Evolutionary conservation across 2,888 invertebrate species (phyloP).

Genomic region (Ophonus ardosiacus): DNA sequence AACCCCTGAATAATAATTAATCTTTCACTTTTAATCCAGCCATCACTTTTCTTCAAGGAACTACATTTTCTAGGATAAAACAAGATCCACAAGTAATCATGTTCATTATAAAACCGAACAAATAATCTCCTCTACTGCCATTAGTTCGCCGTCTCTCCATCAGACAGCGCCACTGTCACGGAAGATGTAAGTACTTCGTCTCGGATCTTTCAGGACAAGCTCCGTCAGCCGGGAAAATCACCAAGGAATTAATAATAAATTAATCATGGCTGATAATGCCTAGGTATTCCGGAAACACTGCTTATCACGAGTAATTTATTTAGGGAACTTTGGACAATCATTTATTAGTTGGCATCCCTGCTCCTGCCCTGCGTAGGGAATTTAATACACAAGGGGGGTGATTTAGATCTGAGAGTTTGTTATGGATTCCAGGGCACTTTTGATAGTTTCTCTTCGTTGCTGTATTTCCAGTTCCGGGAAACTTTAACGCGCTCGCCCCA

Average conservation of each 20-base stretch:
- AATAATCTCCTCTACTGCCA: conserved; percentile 11
- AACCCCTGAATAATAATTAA: neutral
- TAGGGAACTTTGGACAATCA: conserved; percentile 58
- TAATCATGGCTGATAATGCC: conserved; percentile 59
- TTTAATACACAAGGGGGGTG: conserved; percentile 46
- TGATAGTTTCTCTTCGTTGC: conserved; percentile 1
- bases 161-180: conserved; percentile 11
- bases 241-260: conserved; percentile 59
- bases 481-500: conserved; percentile 9
- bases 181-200: neutral
- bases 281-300: conserved; percentile 49
- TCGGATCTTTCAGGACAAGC: conserved; percentile 1
- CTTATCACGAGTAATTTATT: conserved; percentile 60
- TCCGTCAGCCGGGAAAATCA: conserved; percentile 49
- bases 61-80: conserved; percentile 25
- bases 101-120: conserved; percentile 41
- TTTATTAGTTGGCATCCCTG: conserved; percentile 51
- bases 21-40: conserved; percentile 8
- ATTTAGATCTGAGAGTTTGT: conserved; percentile 39
- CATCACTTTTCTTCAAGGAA: neutral
- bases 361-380: conserved; percentile 21
- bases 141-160: neutral
- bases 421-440: conserved; percentile 43
- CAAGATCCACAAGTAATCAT: conserved; percentile 5
- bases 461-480: conserved; percentile 19